Evolutionary conservation across 2,888 invertebrate genomes (phyloP).

Genomic region (Lepidocyrtinus sp.): DNA sequence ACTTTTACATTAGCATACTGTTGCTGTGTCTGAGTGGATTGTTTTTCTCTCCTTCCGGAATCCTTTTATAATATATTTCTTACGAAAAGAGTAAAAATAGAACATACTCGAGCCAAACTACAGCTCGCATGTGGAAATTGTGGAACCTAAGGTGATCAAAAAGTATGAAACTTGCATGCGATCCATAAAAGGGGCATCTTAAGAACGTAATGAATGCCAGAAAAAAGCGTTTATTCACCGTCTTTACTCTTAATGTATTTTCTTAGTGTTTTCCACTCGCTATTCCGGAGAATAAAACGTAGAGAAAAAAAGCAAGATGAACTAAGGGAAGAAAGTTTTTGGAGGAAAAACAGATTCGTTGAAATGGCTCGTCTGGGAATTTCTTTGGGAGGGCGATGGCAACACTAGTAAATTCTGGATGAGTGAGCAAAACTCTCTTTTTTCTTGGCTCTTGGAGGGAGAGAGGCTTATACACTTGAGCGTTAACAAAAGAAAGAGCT

Average conservation of each 20-base stretch:
- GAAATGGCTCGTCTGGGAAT: slow-evolving; percentile 68
- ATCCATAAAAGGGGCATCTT: background rate
- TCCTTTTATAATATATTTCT: background rate
- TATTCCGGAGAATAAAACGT: background rate
- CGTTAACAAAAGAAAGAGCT: background rate
- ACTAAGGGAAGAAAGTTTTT: slow-evolving; percentile 40
- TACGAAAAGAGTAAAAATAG: too few relatives aligned
- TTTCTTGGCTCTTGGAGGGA: slow-evolving; percentile 8
- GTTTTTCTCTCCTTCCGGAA: background rate
- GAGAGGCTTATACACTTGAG: background rate
- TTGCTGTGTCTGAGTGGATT: background rate
- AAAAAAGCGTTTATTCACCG: background rate
- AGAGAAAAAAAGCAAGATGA: slow-evolving; percentile 18
- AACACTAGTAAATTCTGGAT: slow-evolving; percentile 68
- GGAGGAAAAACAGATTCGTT: slow-evolving; percentile 60
- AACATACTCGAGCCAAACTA: too few relatives aligned
- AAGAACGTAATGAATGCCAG: background rate
- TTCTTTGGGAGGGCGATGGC: slow-evolving; percentile 54
- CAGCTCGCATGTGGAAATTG: too few relatives aligned
- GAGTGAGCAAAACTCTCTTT: slow-evolving; percentile 51
- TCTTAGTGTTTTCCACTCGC: slow-evolving; percentile 28
- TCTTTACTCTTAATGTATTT: slow-evolving; percentile 32
- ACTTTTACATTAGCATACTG: slow-evolving; percentile 55
- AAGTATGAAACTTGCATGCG: background rate
- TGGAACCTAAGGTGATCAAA: too few relatives aligned